phyloP scores from a whole-genome alignment of 2,113 vertebrate genomes.

The Nymphicus hollandicus region DNA sequence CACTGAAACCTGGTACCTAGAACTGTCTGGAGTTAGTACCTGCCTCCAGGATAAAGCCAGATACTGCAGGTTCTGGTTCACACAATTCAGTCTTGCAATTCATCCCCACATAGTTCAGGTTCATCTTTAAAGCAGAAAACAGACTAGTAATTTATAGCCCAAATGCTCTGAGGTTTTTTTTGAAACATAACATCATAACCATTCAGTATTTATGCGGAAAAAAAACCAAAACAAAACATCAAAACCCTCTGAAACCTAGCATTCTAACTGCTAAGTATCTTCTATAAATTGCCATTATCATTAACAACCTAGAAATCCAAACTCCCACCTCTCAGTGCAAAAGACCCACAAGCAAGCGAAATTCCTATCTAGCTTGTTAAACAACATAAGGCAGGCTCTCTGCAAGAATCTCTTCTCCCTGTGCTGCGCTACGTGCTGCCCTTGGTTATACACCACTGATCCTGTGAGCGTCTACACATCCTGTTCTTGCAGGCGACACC shows the following conservation, averaged over 20 bases:
- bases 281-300: background rate
- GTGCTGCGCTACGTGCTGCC: rapidly evolving
- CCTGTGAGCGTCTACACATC: rapidly evolving
- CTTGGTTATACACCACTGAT: rapidly evolving
- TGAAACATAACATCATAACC: background rate
- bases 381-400: background rate
- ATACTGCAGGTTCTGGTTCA: background rate
- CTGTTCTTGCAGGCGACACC: too few relatives aligned
- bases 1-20: background rate
- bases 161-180: background rate
- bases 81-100: background rate
- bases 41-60: background rate
- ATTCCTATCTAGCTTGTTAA: background rate
- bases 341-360: background rate
- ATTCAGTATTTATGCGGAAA: background rate
- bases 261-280: background rate
- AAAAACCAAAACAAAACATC: background rate
- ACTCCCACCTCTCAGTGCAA: background rate
- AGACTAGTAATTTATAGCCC: background rate
- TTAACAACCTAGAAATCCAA: background rate
- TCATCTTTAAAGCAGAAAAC: background rate
- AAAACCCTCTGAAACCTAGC: background rate
- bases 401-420: background rate
- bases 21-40: background rate
- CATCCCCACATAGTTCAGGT: background rate